These are phyloP conservation scores for Netelia virgata DNA, from an alignment of 2,888 invertebrate genomes.

Conservation along the genomic window DNA sequence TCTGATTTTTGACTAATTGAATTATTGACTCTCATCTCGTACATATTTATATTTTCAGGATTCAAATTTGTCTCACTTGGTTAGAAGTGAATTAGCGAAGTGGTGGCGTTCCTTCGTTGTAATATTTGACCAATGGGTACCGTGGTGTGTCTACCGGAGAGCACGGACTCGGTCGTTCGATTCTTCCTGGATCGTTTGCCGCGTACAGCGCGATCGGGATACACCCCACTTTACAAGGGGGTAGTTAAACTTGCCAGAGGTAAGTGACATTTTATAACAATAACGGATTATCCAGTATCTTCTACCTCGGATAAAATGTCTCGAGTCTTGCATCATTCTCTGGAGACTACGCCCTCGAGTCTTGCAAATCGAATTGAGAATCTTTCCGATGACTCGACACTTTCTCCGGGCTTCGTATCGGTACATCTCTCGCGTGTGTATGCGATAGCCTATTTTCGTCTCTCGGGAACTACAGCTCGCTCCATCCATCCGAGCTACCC, in stretches of 20 bases:
- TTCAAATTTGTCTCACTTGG: constrained; percentile 9
- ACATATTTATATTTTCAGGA: constrained; percentile 20
- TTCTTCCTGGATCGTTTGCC: constrained; percentile 64
- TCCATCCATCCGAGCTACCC: background rate
- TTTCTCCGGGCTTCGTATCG: too few relatives aligned
- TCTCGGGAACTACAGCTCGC: background rate
- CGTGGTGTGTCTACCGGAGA: constrained; percentile 64
- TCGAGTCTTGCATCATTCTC: too few relatives aligned
- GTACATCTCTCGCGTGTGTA: too few relatives aligned
- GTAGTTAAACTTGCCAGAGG: constrained; percentile 52
- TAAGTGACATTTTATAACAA: constrained; percentile 35
- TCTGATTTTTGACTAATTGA: too few relatives aligned
- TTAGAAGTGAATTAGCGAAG: background rate
- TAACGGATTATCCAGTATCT: background rate
- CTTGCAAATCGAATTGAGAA: too few relatives aligned
- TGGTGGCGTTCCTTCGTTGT: constrained; percentile 7
- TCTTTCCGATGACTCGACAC: too few relatives aligned
- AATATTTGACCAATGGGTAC: constrained; percentile 62
- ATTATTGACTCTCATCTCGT: background rate
- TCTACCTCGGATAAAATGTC: too few relatives aligned
- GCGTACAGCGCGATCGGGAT: constrained; percentile 45
- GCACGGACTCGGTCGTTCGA: constrained; percentile 62
- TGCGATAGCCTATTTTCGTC: too few relatives aligned
- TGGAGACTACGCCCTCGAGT: too few relatives aligned
- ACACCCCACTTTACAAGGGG: constrained; percentile 58